These are phyloP conservation scores for Ephestia elutella DNA, from an alignment of 1,140 invertebrate genomes.

Conservation along the genomic window DNA sequence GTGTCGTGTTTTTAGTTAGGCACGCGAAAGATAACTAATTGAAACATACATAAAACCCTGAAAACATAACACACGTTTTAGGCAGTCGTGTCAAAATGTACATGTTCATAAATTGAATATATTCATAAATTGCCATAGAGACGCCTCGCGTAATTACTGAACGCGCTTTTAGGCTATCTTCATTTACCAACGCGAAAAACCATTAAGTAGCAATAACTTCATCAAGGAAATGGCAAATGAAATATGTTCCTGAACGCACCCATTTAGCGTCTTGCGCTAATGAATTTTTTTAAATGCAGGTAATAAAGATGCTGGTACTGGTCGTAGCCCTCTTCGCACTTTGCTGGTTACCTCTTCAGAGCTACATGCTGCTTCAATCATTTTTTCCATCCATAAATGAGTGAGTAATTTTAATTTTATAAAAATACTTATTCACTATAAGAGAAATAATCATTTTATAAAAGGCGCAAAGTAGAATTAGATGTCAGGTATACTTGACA, in stretches of 20 bases:
- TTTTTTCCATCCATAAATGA: slow-evolving; percentile 82
- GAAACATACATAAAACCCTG: too few species aligned
- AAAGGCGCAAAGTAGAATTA: too few species aligned
- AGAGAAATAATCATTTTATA: too few species aligned
- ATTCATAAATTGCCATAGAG: too few species aligned
- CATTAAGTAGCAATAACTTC: neutral
- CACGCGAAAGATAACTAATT: too few species aligned
- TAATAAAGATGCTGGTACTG: slow-evolving; percentile 89
- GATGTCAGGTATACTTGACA: too few species aligned
- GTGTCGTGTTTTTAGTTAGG: too few species aligned
- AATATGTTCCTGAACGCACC: neutral
- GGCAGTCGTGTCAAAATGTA: too few species aligned
- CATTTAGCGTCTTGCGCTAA: neutral
- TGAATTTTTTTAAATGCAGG: slow-evolving; percentile 75
- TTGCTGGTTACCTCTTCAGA: slow-evolving; percentile 88
- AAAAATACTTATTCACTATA: too few species aligned
- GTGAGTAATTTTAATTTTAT: slow-evolving; percentile 69
- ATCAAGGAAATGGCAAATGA: neutral
- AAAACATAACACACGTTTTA: too few species aligned
- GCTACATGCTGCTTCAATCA: slow-evolving; percentile 82
- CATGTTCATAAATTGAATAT: too few species aligned
- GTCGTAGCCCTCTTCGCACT: slow-evolving; percentile 86
- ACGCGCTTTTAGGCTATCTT: neutral
- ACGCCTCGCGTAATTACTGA: too few species aligned
- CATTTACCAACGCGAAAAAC: neutral